Evolutionary conservation across 1,140 invertebrate genomes (phyloP).

Genomic region (Adoxophyes honmai): DNA sequence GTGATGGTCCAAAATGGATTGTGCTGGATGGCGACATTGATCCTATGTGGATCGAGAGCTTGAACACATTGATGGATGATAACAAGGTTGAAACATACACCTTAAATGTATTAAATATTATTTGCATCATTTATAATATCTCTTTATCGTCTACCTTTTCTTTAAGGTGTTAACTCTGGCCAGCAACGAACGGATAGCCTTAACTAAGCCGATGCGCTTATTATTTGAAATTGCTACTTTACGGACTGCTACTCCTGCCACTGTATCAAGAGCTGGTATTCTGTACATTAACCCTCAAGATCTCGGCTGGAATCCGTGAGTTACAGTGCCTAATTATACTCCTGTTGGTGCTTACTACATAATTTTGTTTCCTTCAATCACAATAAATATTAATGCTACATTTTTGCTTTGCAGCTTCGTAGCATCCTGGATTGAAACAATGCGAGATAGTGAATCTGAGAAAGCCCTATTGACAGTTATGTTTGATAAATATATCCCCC

Average conservation of each 20-base stretch:
- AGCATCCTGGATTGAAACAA: slow-evolving; percentile 94
- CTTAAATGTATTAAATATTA: too few species aligned
- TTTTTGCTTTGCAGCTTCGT: slow-evolving; percentile 80
- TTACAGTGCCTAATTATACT: slow-evolving; percentile 37
- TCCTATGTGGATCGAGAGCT: slow-evolving; percentile 98
- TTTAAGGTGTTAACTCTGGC: slow-evolving; percentile 89
- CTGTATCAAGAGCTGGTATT: slow-evolving; percentile 95
- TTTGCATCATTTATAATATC: too few species aligned
- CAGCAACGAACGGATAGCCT: slow-evolving; percentile 95
- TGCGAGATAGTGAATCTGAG: slow-evolving; percentile 82
- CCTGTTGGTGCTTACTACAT: too few species aligned
- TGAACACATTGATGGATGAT: slow-evolving; percentile 93
- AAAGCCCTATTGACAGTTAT: slow-evolving; percentile 90
- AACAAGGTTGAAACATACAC: slow-evolving; percentile 87
- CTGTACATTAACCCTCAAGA: slow-evolving; percentile 95
- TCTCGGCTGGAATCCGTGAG: slow-evolving; percentile 97
- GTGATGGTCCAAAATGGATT: slow-evolving; percentile 96
- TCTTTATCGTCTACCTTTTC: not conserved
- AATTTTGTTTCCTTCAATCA: too few species aligned
- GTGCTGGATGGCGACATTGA: slow-evolving; percentile 97
- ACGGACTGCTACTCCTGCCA: slow-evolving; percentile 95
- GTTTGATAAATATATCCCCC: slow-evolving; percentile 97
- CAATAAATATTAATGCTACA: too few species aligned
- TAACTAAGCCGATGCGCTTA: slow-evolving; percentile 93
- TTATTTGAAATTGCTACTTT: slow-evolving; percentile 96